Conservation (phyloP, 92 coral and sea anemone genomes). For the Bergia sp. region DNA sequence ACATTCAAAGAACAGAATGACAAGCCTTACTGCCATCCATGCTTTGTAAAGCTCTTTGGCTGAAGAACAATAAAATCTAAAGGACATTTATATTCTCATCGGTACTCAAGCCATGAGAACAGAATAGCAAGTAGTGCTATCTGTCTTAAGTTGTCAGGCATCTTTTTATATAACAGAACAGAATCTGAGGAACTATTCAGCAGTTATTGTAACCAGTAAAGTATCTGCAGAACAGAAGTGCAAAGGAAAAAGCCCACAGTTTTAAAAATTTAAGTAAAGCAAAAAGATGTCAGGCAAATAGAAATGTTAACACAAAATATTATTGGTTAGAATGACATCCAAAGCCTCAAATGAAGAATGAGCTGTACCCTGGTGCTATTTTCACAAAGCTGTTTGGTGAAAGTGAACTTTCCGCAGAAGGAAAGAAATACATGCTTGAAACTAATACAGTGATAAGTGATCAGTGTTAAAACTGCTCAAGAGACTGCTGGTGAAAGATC, state of each 20-base stretch:
- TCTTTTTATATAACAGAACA: neutral
- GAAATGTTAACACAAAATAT: too few relatives aligned
- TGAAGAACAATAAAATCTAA: constrained; percentile 37
- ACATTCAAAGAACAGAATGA: constrained; percentile 98
- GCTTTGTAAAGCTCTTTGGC: constrained; percentile 96
- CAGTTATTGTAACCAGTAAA: neutral
- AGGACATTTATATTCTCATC: neutral
- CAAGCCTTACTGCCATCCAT: constrained; percentile 97
- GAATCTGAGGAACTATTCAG: neutral
- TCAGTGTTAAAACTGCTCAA: too few relatives aligned
- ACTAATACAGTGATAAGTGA: too few relatives aligned
- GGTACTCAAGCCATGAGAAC: neutral
- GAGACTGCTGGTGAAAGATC: too few relatives aligned
- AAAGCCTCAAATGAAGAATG: too few relatives aligned
- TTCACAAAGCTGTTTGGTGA: too few relatives aligned
- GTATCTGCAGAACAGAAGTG: neutral
- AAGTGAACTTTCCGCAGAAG: too few relatives aligned
- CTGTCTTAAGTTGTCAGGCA: neutral
- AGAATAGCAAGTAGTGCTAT: neutral
- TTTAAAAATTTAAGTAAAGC: neutral
- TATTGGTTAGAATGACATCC: too few relatives aligned
- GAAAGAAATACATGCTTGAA: too few relatives aligned
- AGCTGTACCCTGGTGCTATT: too few relatives aligned
- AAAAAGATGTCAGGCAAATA: neutral
- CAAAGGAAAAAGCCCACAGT: neutral